A percentile compares a stretch with the other conserved stretches of the same genome.
phyloP scores from a whole-genome alignment of 2,113 vertebrate genomes.

The human region DNA sequence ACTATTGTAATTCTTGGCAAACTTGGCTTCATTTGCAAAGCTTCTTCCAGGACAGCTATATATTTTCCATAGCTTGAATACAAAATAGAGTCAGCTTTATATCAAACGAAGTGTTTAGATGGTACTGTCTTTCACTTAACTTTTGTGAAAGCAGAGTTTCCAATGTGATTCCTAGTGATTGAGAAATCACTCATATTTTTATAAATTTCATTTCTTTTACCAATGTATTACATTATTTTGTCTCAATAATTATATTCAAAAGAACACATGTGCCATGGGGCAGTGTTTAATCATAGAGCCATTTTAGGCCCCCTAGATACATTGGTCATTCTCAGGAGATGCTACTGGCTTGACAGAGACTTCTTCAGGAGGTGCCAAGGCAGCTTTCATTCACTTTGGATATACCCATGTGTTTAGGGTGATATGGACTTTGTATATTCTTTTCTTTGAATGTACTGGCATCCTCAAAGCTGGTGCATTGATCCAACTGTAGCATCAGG shows the following conservation, averaged over 20 bases:
- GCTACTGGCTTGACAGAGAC: background rate
- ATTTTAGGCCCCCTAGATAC: background rate
- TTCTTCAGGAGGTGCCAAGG: background rate
- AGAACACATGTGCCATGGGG: background rate
- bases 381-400: background rate
- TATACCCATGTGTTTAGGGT: background rate
- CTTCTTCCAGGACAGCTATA: background rate
- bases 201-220: background rate
- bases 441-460: background rate
- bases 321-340: background rate
- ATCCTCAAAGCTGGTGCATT: background rate
- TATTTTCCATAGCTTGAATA: constrained; percentile 3
- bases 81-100: background rate
- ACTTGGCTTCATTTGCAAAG: constrained; percentile 18
- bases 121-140: background rate
- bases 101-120: background rate
- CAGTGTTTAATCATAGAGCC: background rate
- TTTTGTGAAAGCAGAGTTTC: constrained; percentile 1
- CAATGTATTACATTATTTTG: background rate
- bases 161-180: background rate
- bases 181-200: background rate
- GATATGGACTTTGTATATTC: background rate
- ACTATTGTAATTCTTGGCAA: background rate
- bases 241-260: background rate
- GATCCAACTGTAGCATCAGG: background rate